Evolutionary conservation across 2,113 vertebrate species (phyloP).

Genomic region (Scalopus aquaticus): DNA sequence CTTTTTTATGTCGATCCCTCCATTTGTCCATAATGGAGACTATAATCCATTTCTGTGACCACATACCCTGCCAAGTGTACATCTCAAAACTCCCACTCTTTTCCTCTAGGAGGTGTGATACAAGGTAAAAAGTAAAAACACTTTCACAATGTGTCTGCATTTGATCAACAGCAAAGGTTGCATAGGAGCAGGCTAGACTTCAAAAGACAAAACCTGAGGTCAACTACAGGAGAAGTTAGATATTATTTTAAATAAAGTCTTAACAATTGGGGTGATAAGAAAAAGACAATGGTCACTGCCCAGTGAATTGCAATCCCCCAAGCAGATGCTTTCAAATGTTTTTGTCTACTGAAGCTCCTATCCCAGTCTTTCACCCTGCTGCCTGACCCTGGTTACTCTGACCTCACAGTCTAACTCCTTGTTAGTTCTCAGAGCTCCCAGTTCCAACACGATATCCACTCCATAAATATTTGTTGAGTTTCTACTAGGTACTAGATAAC

Average conservation of each 20-base stretch:
- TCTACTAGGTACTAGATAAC: neutral
- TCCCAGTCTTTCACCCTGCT: no score
- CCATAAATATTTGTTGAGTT: neutral
- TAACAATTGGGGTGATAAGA: neutral
- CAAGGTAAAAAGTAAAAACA: neutral
- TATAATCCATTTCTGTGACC: neutral
- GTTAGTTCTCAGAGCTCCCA: neutral
- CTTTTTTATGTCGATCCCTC: neutral
- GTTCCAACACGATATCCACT: neutral
- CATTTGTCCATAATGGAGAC: neutral
- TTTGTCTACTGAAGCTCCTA: neutral
- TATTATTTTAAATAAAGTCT: neutral
- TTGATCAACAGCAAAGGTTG: neutral
- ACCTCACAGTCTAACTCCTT: neutral
- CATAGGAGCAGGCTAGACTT: neutral
- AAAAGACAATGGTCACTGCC: rapidly evolving
- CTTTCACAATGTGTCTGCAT: neutral
- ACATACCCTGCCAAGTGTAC: rapidly evolving
- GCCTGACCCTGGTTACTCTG: rapidly evolving
- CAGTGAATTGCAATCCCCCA: no score
- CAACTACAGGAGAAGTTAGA: neutral
- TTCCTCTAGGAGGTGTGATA: neutral
- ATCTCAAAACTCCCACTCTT: neutral
- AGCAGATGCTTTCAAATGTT: rapidly evolving
- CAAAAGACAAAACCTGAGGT: neutral